Evolutionary conservation across 2,113 vertebrate genomes (phyloP).

Genomic region (Martes martes): DNA sequence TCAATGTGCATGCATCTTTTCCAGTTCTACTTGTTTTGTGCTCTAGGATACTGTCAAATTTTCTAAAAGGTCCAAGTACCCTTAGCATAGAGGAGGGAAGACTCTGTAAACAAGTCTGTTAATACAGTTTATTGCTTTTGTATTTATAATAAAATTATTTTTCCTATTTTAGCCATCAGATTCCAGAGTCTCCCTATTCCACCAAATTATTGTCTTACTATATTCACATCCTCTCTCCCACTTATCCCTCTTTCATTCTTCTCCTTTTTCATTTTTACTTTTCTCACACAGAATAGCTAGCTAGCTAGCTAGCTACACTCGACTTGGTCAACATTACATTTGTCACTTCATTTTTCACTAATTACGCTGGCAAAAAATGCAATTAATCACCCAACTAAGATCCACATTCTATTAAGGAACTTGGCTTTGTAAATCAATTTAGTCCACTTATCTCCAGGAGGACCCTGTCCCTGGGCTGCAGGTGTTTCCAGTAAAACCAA

Average conservation of each 20-base stretch:
- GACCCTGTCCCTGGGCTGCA: not conserved
- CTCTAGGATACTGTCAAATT: not conserved
- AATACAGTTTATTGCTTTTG: not conserved
- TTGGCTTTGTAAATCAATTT: not conserved
- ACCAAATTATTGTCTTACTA: not conserved
- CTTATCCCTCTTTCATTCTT: not conserved
- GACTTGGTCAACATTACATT: not conserved
- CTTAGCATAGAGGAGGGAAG: not conserved
- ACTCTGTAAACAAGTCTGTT: not conserved
- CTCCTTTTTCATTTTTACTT: not conserved
- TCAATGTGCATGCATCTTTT: not conserved
- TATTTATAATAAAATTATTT: not conserved
- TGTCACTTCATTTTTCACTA: constrained; percentile 20
- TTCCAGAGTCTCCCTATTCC: not conserved
- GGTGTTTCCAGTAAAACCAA: not conserved
- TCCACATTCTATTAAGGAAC: not conserved
- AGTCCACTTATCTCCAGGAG: not conserved
- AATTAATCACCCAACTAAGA: constrained; percentile 4
- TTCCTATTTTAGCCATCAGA: not conserved
- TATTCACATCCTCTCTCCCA: not conserved
- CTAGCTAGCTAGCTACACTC: not conserved
- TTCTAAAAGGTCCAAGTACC: constrained; percentile 27
- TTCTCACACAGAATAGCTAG: not conserved
- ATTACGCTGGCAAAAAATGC: not conserved
- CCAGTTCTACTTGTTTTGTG: not conserved